These are phyloP conservation scores for Coecobrya sp. DNA, from an alignment of 2,888 invertebrate species.

Conservation along the genomic window DNA sequence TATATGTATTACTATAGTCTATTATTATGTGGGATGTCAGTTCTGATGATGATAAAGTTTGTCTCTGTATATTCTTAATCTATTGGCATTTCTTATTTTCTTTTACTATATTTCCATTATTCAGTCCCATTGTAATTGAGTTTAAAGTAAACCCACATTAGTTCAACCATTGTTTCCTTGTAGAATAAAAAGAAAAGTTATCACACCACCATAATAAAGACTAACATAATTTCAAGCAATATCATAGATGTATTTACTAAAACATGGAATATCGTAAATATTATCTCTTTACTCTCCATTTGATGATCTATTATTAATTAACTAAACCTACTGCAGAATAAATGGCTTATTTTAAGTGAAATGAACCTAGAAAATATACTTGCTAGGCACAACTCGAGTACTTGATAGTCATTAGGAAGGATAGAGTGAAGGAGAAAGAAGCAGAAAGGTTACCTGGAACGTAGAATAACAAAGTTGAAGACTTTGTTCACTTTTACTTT, in stretches of 20 bases:
- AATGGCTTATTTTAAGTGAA: not conserved
- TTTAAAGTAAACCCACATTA: too few relatives aligned
- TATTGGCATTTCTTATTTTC: too few relatives aligned
- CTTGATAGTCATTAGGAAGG: conserved; percentile 2
- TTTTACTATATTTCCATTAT: too few relatives aligned
- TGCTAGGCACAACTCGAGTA: not conserved
- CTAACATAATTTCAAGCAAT: not conserved
- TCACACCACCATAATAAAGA: too few relatives aligned
- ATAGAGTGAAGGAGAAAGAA: not conserved
- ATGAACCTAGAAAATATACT: not conserved
- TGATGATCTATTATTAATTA: conserved; percentile 10
- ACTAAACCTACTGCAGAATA: not conserved
- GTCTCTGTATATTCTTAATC: too few relatives aligned
- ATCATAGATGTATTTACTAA: too few relatives aligned
- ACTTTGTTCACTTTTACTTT: conserved; percentile 62
- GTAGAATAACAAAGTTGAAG: not conserved
- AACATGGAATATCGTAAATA: not conserved
- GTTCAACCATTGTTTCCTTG: too few relatives aligned
- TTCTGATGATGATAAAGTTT: too few relatives aligned
- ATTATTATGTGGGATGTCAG: too few relatives aligned
- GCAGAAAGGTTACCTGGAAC: not conserved
- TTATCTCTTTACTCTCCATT: not conserved
- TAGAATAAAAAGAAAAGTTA: too few relatives aligned
- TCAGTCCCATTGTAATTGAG: too few relatives aligned
- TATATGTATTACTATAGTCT: not conserved